Percentiles rank a stretch among this genome's conserved stretches.
phyloP scores from a whole-genome alignment of 2,888 invertebrate species.

The Didymodactylos carnosus region DNA sequence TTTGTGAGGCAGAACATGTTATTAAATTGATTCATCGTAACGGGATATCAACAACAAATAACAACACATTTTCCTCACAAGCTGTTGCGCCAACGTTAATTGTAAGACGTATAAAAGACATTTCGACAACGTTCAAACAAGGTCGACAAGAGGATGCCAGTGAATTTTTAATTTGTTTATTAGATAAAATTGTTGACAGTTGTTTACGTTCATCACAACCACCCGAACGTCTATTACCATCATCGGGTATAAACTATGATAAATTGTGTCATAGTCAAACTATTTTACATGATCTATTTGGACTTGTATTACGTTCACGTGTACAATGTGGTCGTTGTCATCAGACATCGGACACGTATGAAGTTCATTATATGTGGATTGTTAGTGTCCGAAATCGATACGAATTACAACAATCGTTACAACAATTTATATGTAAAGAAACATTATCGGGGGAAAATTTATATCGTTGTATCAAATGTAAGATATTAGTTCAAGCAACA shows the following conservation, averaged over 20 bases:
- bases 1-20: constrained; percentile 13
- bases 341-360: constrained; percentile 77
- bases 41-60: background rate
- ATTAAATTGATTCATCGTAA: constrained; percentile 5
- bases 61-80: constrained; percentile 1
- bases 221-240: background rate
- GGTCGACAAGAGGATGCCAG: constrained; percentile 93
- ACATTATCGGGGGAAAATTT: constrained; percentile 60
- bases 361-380: constrained; percentile 28
- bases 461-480: constrained; percentile 74
- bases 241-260: background rate
- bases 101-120: constrained; percentile 21
- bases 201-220: background rate
- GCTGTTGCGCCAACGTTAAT: constrained; percentile 2
- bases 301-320: constrained; percentile 26
- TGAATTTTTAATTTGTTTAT: constrained; percentile 50
- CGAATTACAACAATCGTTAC: too few species aligned
- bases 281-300: background rate
- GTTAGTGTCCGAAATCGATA: background rate
- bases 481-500: constrained; percentile 73
- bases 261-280: background rate
- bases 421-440: constrained; percentile 69
- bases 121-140: constrained; percentile 63
- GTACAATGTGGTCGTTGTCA: constrained; percentile 72
- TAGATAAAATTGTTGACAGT: constrained; percentile 7